These are phyloP conservation scores for Menura novaehollandiae DNA, from an alignment of 2,113 vertebrate genomes.

Conservation along the genomic window DNA sequence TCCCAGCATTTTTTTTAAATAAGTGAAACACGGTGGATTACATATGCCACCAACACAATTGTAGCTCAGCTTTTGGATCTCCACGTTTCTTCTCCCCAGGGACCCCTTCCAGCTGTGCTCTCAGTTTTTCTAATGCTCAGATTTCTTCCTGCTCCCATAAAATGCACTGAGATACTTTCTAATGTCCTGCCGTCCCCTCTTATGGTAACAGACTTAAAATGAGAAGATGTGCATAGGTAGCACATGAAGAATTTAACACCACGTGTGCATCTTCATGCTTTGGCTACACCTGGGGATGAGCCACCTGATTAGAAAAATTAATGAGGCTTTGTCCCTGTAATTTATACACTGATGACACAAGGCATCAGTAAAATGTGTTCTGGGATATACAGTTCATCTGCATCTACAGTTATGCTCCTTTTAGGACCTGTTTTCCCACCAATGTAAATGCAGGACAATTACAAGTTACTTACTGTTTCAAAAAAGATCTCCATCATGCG, in stretches of 20 bases:
- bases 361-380: neutral
- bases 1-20: neutral
- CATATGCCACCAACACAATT: neutral
- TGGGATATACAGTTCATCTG: neutral
- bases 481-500: constrained; percentile 99
- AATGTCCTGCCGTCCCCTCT: neutral
- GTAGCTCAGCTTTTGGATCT: neutral
- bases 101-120: neutral
- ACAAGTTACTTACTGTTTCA: constrained; percentile 83
- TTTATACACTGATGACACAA: neutral
- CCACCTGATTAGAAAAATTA: neutral
- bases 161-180: neutral
- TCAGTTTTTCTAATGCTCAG: neutral
- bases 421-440: neutral
- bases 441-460: neutral
- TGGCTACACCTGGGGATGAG: neutral
- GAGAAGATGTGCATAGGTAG: neutral
- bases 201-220: neutral
- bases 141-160: neutral
- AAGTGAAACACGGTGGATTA: neutral
- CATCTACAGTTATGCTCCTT: neutral
- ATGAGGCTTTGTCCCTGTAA: neutral
- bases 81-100: neutral
- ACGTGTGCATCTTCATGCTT: neutral
- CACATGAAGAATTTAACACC: neutral